Evolutionary conservation across 2,888 invertebrate genomes (phyloP).

Genomic region (Tryphoninae sp.): DNA sequence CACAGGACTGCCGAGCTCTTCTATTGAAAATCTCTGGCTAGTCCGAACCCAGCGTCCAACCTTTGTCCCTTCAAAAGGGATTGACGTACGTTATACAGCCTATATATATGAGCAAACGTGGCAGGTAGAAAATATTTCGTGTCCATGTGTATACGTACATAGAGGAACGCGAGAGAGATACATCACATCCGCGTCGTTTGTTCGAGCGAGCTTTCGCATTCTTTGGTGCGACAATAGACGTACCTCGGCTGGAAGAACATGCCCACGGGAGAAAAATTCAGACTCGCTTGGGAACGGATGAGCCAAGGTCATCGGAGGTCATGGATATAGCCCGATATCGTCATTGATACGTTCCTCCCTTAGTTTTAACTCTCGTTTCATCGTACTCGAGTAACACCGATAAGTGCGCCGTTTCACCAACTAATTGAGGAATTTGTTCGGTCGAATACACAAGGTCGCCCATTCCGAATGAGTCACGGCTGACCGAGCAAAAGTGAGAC

Average conservation of each 20-base stretch:
- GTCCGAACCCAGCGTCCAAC: neutral
- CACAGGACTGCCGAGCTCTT: conserved; percentile 2
- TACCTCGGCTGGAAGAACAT: neutral
- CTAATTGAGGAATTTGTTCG: neutral
- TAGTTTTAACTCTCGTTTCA: neutral
- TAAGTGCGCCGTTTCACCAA: neutral
- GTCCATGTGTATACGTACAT: neutral
- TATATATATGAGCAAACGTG: neutral
- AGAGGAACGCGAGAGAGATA: neutral
- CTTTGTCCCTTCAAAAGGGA: conserved; percentile 43
- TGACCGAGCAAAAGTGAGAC: conserved; percentile 1
- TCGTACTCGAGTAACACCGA: neutral
- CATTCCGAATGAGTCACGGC: conserved; percentile 1
- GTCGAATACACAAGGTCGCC: conserved; percentile 3
- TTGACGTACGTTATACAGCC: conserved; percentile 1
- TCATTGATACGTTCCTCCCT: neutral
- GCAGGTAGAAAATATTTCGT: neutral
- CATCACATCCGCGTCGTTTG: conserved; percentile 36
- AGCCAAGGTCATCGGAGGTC: conserved; percentile 45
- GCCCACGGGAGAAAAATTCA: neutral
- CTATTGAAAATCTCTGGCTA: conserved; percentile 26
- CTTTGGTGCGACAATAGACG: conserved; percentile 13
- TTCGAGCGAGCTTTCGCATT: conserved; percentile 13
- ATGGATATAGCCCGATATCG: neutral
- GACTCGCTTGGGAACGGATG: neutral